These are phyloP conservation scores for Pandemis corylana DNA, from an alignment of 2,888 invertebrate species.

Conservation along the genomic window DNA sequence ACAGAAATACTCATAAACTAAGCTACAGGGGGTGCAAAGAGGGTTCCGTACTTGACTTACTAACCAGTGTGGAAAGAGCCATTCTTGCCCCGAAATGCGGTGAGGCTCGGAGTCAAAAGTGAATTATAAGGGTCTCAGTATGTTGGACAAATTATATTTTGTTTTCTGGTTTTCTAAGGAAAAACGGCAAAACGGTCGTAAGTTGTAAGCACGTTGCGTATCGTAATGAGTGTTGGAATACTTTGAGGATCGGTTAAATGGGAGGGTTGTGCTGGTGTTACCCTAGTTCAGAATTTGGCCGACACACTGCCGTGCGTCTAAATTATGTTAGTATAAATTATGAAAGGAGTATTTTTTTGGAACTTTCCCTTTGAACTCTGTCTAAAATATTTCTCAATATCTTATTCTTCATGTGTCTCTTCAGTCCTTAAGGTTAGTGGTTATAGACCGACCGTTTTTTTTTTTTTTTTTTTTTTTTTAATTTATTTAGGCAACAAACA, in stretches of 20 bases:
- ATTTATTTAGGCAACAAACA: no score
- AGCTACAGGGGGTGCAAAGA: conserved; percentile 48
- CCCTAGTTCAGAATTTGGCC: conserved; percentile 1
- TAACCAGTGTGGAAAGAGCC: conserved; percentile 34
- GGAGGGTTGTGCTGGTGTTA: conserved; percentile 13
- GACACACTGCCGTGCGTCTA: background rate
- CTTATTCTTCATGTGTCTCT: no score
- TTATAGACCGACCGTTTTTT: no score
- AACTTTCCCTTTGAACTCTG: no score
- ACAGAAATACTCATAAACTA: conserved; percentile 58
- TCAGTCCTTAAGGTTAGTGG: no score
- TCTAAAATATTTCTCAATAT: no score
- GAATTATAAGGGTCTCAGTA: conserved; percentile 37
- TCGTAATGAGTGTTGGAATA: conserved; percentile 28
- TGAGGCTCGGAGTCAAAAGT: conserved; percentile 1
- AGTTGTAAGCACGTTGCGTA: conserved; percentile 30
- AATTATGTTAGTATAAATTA: background rate
- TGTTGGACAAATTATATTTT: conserved; percentile 43
- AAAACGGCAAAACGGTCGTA: conserved; percentile 29
- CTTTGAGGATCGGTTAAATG: conserved; percentile 18
- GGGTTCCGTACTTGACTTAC: conserved; percentile 13
- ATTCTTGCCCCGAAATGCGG: conserved; percentile 7
- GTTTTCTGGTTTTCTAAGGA: conserved; percentile 41
- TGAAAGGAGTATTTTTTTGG: no score
- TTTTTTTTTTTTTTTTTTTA: no score